These are phyloP conservation scores for Julus scanicus DNA, from an alignment of 2,888 invertebrate genomes.

Conservation along the genomic window DNA sequence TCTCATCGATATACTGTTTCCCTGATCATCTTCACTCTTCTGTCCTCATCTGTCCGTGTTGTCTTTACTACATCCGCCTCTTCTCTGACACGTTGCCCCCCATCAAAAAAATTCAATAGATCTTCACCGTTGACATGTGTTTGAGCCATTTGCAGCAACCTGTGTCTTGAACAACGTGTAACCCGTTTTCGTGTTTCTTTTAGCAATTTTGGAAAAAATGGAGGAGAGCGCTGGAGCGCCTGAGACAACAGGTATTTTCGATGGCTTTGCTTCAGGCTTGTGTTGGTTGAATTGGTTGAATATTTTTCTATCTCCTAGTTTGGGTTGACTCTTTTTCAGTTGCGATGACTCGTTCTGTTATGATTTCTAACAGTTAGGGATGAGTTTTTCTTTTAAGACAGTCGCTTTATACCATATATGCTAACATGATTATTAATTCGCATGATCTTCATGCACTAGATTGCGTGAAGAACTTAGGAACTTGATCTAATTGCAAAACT, in stretches of 20 bases:
- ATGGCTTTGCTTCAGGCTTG: slow-evolving; percentile 56
- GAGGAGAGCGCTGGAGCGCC: slow-evolving; percentile 51
- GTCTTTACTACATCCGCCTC: neutral
- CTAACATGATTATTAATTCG: slow-evolving; percentile 1
- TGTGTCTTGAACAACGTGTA: neutral
- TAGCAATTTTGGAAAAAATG: slow-evolving; percentile 50
- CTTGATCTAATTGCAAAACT: neutral
- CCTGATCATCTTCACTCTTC: slow-evolving; percentile 29
- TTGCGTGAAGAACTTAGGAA: neutral
- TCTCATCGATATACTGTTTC: neutral
- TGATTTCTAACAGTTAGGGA: neutral
- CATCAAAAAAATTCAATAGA: slow-evolving; percentile 3
- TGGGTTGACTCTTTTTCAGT: slow-evolving; percentile 26
- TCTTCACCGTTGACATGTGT: neutral
- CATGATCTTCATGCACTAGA: neutral
- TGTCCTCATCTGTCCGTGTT: slow-evolving; percentile 43
- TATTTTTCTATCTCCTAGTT: neutral
- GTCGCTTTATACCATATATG: neutral
- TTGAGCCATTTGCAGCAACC: neutral
- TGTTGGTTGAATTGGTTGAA: slow-evolving; percentile 47
- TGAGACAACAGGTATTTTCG: slow-evolving; percentile 55
- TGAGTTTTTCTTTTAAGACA: neutral
- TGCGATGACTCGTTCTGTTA: neutral
- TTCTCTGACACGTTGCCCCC: neutral
- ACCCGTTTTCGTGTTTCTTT: slow-evolving; percentile 55